These are phyloP conservation scores for Leistus spinibarbis DNA, from an alignment of 2,888 invertebrate genomes.

Conservation along the genomic window DNA sequence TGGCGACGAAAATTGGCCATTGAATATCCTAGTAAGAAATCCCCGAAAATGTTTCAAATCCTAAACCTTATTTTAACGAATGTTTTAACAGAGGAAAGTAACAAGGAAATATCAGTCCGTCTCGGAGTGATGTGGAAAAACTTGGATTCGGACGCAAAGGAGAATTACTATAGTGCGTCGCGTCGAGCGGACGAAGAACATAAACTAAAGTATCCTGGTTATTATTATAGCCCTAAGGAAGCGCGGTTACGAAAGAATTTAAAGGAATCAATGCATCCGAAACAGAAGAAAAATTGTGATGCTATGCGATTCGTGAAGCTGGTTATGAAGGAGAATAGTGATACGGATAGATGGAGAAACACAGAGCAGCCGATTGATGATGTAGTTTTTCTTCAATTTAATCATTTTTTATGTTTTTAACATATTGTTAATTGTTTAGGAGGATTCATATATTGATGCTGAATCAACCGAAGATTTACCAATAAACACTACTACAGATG, in stretches of 20 bases:
- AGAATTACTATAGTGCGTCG: slow-evolving; percentile 55
- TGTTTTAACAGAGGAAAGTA: slow-evolving; percentile 53
- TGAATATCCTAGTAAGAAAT: slow-evolving; percentile 54
- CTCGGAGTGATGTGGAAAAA: slow-evolving; percentile 61
- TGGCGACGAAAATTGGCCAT: slow-evolving; percentile 58
- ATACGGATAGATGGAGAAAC: slow-evolving; percentile 21
- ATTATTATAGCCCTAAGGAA: slow-evolving; percentile 57
- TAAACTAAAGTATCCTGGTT: slow-evolving; percentile 57
- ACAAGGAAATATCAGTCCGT: slow-evolving; percentile 59
- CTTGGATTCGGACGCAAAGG: slow-evolving; percentile 54
- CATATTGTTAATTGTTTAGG: not conserved
- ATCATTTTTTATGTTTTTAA: not conserved
- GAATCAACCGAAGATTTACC: slow-evolving; percentile 20
- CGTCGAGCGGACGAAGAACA: slow-evolving; percentile 56
- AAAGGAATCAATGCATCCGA: slow-evolving; percentile 41
- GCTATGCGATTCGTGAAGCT: slow-evolving; percentile 42
- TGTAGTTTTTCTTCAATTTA: not conserved
- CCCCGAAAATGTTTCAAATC: too few relatives aligned
- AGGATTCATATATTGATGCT: slow-evolving; percentile 10
- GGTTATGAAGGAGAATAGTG: slow-evolving; percentile 39
- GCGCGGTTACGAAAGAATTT: slow-evolving; percentile 53
- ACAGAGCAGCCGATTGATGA: slow-evolving; percentile 11
- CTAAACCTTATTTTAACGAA: too few relatives aligned
- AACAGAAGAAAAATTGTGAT: slow-evolving; percentile 42
- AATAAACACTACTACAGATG: slow-evolving; percentile 6